These are phyloP conservation scores for Idaea aversata DNA, from an alignment of 2,888 invertebrate genomes.

Conservation along the genomic window DNA sequence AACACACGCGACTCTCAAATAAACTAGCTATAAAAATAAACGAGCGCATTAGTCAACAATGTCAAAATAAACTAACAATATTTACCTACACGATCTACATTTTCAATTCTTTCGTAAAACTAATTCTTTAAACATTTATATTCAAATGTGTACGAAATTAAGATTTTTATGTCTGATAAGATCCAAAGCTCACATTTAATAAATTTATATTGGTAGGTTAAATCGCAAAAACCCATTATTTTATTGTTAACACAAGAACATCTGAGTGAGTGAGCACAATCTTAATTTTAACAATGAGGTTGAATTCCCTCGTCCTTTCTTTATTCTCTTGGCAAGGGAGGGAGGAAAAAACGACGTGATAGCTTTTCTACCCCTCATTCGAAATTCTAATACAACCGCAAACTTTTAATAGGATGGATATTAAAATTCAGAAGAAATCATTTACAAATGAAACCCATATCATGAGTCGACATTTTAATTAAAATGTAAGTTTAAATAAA, in stretches of 20 bases:
- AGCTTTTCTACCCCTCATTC: conserved; percentile 76
- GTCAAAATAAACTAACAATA: conserved; percentile 72
- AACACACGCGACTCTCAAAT: conserved; percentile 68
- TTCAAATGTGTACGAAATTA: too few species aligned
- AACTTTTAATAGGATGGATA: conserved; percentile 79
- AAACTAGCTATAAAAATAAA: conserved; percentile 77
- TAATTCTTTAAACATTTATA: too few species aligned
- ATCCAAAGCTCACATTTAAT: too few species aligned
- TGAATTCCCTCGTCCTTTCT: conserved; percentile 18
- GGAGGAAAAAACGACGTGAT: conserved; percentile 67
- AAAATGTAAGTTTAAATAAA: not conserved
- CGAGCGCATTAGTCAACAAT: conserved; percentile 75
- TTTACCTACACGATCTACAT: conserved; percentile 46
- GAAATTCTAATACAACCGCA: conserved; percentile 76
- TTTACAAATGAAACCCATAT: conserved; percentile 28
- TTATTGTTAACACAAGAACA: not conserved
- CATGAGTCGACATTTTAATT: not conserved
- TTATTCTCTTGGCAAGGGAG: conserved; percentile 42
- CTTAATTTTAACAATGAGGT: conserved; percentile 13
- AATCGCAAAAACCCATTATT: too few species aligned
- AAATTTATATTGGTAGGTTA: too few species aligned
- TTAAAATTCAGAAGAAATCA: conserved; percentile 72
- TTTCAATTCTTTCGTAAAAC: conserved; percentile 13
- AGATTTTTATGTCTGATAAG: too few species aligned
- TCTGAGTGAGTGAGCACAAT: conserved; percentile 8